phyloP scores from a whole-genome alignment of 1,140 invertebrate genomes.

The Camponotus vicinus region DNA sequence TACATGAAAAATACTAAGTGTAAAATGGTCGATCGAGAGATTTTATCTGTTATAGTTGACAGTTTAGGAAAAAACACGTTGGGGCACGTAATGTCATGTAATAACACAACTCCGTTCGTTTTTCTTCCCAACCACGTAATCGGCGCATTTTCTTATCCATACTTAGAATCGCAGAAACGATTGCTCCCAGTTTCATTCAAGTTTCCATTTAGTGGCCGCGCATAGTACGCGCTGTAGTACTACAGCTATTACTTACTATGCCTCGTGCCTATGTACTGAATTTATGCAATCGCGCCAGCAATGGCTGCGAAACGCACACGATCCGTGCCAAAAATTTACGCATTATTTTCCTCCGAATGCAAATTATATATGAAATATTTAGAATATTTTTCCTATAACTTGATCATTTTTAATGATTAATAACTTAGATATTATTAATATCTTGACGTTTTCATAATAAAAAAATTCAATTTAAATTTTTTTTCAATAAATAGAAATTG shows the following conservation, averaged over 20 bases:
- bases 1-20: background rate
- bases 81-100: slow-evolving; percentile 66
- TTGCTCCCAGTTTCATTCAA: slow-evolving; percentile 75
- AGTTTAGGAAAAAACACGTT: slow-evolving; percentile 63
- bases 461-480: background rate
- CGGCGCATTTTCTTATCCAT: slow-evolving; percentile 75
- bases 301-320: slow-evolving; percentile 69
- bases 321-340: slow-evolving; percentile 41
- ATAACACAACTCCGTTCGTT: slow-evolving; percentile 58
- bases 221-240: slow-evolving; percentile 72
- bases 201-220: slow-evolving; percentile 75
- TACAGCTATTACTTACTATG: slow-evolving; percentile 76
- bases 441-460: background rate
- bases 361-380: background rate
- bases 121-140: slow-evolving; percentile 67
- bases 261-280: slow-evolving; percentile 72
- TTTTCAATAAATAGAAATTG: background rate
- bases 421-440: background rate
- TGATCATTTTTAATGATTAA: background rate
- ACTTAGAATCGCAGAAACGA: slow-evolving; percentile 75
- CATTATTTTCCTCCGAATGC: background rate
- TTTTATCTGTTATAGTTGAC: slow-evolving; percentile 52
- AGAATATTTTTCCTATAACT: background rate
- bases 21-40: slow-evolving; percentile 27
- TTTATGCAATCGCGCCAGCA: slow-evolving; percentile 76